Evolutionary conservation across 2,113 vertebrate genomes (phyloP), one percentile per base, ranked within the genome.

Genomic region (Hepsetus odoe): DNA sequence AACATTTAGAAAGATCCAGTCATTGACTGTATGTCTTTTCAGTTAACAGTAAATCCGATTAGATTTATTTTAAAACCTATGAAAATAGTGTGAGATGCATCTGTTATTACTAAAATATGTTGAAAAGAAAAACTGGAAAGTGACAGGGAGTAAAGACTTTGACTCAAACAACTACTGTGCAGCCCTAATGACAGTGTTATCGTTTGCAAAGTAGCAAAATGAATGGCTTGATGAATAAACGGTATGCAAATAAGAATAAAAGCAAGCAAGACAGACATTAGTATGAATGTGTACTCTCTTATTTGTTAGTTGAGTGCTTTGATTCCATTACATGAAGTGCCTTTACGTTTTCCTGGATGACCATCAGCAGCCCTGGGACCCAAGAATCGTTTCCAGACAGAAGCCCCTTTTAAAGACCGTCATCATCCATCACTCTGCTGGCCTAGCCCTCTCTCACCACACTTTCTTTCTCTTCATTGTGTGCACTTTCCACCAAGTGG

Each of bases 291-390:
- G 84, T 73, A 53, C 22, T 24, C 44, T 67, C 35, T 76, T 59
- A 38, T 86, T 84, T 83, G 88, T 87, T 86, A 87, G 86, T 88
- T 84, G 88, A 92, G 89, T 90, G 90, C 89, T 85, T n/a, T 90
- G 89, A 91, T 90, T 92, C 89, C 90, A 90, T 92, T 87, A 91
- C 89, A 89, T 91, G 87, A 88, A 92, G 90, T 86, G 88, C 89
- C 89, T 92, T 90, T 90, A 89, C 89, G 85, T 88, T 91, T 89
- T 88, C 84, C 87, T 89, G 89, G 90, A 32, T 7, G 61, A n/a
- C 33, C 61, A n/a, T 65, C 90, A 90, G 87, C 88, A 88, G 84
- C 82, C 85, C 89, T 89, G 89, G 87, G 88, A 89, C 81, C 83
- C 85, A 85, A 89, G 87, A 90, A 88, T 89, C 88, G 88, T 89